Conservation (phyloP, 2,888 invertebrate genomes). For the Trilocha varians region DNA sequence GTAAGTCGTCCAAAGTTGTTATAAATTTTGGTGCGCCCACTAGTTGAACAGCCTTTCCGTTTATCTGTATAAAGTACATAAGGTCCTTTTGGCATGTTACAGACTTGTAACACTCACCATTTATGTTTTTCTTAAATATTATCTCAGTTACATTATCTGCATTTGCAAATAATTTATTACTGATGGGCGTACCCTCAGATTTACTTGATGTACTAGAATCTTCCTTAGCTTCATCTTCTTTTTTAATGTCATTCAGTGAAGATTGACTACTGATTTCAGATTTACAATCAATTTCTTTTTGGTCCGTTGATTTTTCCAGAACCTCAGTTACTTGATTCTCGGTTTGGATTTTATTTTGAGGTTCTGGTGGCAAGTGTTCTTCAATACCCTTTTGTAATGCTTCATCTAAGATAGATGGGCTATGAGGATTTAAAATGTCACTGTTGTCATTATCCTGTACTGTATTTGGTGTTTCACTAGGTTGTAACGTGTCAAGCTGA, state of each 20-base stretch:
- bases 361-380: constrained; percentile 36
- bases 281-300: constrained; percentile 5
- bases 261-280: constrained; percentile 8
- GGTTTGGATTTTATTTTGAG: background rate
- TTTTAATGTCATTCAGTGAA: constrained; percentile 16
- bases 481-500: constrained; percentile 26
- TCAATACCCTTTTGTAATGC: constrained; percentile 47
- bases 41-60: constrained; percentile 55
- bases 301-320: background rate
- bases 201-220: constrained; percentile 12
- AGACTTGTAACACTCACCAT: constrained; percentile 45
- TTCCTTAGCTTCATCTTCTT: constrained; percentile 16
- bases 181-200: background rate
- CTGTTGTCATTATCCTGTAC: constrained; percentile 18
- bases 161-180: constrained; percentile 16
- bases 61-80: constrained; percentile 54
- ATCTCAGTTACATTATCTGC: constrained; percentile 28
- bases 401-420: constrained; percentile 60
- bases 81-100: constrained; percentile 61
- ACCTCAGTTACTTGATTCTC: too few relatives aligned
- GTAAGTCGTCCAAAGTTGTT: constrained; percentile 56
- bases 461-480: constrained; percentile 17
- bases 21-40: constrained; percentile 65
- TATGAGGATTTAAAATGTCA: constrained; percentile 42
- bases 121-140: constrained; percentile 48